Base-by-base conservation (phyloP, 2,797 vertebrate genomes). In the Ctenopoma multispine region DNA sequence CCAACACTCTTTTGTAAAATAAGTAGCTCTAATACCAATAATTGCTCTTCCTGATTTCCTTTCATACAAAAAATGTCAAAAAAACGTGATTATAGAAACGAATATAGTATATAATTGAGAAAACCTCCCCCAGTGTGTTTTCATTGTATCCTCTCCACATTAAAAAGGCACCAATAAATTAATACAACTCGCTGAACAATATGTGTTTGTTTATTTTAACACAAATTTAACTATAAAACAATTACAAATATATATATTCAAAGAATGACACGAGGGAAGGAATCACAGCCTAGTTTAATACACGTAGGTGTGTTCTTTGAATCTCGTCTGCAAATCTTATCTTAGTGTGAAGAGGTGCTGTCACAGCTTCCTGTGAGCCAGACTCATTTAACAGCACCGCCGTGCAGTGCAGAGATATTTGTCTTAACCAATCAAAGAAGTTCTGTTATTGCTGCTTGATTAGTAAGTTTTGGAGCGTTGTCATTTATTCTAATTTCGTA, bases 11-110 rank as follows among this genome's bases (percentile, higher is more conserved):
- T 49, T 50, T 56, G 29, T 67, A 31, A 75, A 83, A 79, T 66
- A 62, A 69, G 27, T 15, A 29, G 20, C 31, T 68, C 65, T 67
- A 71, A 73, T 53, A 51, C 17, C 29, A 57, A 69, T 72, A 68
- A 82, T 55, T 66, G 27, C 59, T 72, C 50, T 27, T 69, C 21
- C 13, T 63, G 12, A 63, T 72, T 81, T 66, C 24, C 2, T 62
- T 62, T 72, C 46, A 60, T 56, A 61, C 2, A 46, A 29, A 24
- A 80, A 64, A 79, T 70, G 53, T 48, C 47, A n/a, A 48, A 12
- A 24, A 38, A 36, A 1, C 7, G n/a, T 53, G 18, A 38, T 44
- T 21, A 48, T 10, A 21, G 17, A 63, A 60, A 54, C 17, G 9
- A 18, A 12, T 49, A 62, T 17, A 46, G 13, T 17, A 10, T 46